Evolutionary conservation across 2,113 vertebrate species (phyloP).

Genomic region (Onychorhynchus coronatus): DNA sequence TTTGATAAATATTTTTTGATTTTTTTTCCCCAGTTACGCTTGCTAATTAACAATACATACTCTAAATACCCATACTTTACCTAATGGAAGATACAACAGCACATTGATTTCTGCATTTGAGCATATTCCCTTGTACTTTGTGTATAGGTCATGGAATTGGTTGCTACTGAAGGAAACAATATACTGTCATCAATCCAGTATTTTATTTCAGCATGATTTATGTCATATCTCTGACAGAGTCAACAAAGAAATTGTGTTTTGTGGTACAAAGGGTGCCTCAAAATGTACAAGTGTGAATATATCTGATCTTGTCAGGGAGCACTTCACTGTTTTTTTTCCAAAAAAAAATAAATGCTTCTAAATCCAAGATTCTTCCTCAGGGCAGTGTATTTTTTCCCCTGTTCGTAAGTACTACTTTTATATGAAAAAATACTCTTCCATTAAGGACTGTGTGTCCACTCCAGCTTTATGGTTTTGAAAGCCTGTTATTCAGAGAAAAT

Average conservation of each 20-base stretch:
- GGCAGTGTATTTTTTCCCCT: neutral
- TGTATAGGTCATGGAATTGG: neutral
- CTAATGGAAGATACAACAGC: neutral
- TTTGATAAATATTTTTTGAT: neutral
- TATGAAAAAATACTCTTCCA: neutral
- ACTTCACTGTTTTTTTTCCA: neutral
- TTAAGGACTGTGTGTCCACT: neutral
- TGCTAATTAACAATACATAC: neutral
- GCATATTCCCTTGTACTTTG: neutral
- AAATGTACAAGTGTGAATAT: neutral
- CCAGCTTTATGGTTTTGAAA: neutral
- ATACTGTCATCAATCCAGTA: neutral
- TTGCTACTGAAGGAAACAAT: neutral
- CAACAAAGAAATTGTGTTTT: neutral
- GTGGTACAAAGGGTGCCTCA: neutral
- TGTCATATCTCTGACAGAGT: neutral
- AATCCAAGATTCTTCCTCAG: neutral
- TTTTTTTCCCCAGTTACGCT: neutral
- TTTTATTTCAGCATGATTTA: neutral
- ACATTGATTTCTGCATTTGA: neutral
- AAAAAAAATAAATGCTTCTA: neutral
- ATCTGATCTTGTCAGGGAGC: neutral
- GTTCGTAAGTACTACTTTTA: neutral
- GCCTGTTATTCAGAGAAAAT: neutral
- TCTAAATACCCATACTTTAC: neutral